These are phyloP conservation scores for Platysteira castanea DNA, from an alignment of 2,113 vertebrate genomes.

Conservation along the genomic window DNA sequence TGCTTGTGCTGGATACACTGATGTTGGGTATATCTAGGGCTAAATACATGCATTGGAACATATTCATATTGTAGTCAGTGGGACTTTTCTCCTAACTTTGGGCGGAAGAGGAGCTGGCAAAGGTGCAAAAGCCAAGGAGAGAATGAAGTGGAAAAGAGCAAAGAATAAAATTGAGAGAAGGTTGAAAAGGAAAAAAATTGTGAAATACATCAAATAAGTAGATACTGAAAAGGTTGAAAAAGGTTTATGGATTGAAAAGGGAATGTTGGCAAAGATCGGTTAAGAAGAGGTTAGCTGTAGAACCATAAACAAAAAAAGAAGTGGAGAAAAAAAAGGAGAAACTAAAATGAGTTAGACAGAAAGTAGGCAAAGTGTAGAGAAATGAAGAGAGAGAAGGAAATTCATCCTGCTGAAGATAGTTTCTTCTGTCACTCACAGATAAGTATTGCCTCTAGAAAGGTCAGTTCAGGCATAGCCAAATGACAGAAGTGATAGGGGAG, in stretches of 20 bases:
- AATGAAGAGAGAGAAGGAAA: conserved; percentile 44
- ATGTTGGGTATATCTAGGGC: not conserved
- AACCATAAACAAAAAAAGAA: not conserved
- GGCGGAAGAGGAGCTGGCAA: not conserved
- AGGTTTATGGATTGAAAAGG: not conserved
- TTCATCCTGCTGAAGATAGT: conserved; percentile 50
- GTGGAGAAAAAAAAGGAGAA: not conserved
- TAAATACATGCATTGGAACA: not conserved
- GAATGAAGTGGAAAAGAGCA: not conserved
- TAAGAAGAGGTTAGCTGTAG: not conserved
- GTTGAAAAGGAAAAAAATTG: not conserved
- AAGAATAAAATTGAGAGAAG: not conserved
- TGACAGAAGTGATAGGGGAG: conserved; percentile 55
- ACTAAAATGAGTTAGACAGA: not conserved
- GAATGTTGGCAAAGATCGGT: not conserved
- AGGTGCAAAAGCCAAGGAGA: not conserved
- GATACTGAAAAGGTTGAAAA: not conserved
- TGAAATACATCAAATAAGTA: not conserved
- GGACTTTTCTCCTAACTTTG: not conserved
- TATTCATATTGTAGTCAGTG: not conserved
- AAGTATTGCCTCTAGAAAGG: conserved; percentile 66
- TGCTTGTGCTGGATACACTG: not conserved
- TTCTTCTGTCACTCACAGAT: conserved; percentile 60
- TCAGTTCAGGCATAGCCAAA: conserved; percentile 58
- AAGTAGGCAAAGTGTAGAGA: conserved; percentile 31